These are phyloP conservation scores for Tenualosa ilisha DNA, from an alignment of 2,797 vertebrate species.

Conservation along the genomic window DNA sequence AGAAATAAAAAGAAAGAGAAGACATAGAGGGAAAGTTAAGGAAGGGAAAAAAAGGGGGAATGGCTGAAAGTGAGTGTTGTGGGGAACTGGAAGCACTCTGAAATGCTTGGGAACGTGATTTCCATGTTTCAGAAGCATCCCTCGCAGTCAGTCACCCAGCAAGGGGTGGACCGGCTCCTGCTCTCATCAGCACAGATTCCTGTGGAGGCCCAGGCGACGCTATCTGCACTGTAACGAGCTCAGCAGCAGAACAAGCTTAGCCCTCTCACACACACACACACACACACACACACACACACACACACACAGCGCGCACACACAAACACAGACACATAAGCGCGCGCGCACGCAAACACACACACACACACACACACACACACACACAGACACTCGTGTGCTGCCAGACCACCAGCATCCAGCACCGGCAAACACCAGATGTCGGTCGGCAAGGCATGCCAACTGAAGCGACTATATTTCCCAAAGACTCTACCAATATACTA, in stretches of 20 bases:
- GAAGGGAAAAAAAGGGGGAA: not conserved
- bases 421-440: conserved; percentile 8
- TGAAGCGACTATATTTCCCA: not conserved
- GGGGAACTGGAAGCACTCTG: conserved; percentile 26
- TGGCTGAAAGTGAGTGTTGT: conserved; percentile 24
- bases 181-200: conserved; percentile 54
- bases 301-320: conserved; percentile 7
- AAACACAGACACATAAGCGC: not conserved
- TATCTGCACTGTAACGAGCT: conserved; percentile 33
- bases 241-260: not conserved
- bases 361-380: not conserved
- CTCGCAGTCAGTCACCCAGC: conserved; percentile 42
- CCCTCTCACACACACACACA: not conserved
- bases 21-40: conserved; percentile 40
- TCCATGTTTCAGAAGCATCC: conserved; percentile 52
- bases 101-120: conserved; percentile 44
- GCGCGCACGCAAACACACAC: not conserved
- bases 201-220: conserved; percentile 42
- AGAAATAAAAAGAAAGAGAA: not conserved
- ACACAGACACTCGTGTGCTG: not conserved
- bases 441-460: not conserved
- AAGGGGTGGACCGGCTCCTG: conserved; percentile 52
- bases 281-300: not conserved
- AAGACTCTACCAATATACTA: not conserved
- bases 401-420: conserved; percentile 1